Conservation (phyloP, 1,140 invertebrate genomes). For the Acyrthosiphon pisum region DNA sequence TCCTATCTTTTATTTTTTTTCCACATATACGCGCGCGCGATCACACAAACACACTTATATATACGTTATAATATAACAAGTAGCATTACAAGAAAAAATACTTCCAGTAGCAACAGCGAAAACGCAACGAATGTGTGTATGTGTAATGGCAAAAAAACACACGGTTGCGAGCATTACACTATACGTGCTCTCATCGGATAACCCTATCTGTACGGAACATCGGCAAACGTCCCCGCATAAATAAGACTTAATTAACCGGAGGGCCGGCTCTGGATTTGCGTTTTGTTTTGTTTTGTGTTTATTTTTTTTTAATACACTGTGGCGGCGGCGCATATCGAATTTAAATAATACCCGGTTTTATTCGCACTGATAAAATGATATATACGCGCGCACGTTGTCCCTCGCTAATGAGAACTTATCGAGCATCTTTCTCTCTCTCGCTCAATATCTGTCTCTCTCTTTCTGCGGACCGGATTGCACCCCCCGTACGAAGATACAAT, state of each 20-base stretch:
- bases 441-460: neutral
- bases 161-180: neutral
- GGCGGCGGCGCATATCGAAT: conserved; percentile 41
- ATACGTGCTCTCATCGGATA: conserved; percentile 40
- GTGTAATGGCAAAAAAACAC: conserved; percentile 52
- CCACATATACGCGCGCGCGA: neutral
- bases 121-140: neutral
- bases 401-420: conserved; percentile 56
- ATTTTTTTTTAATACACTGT: neutral
- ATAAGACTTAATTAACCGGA: conserved; percentile 57
- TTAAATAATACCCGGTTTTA: conserved; percentile 56
- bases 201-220: conserved; percentile 53
- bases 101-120: conserved; percentile 42
- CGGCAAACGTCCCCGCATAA: conserved; percentile 56
- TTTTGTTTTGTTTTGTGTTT: conserved; percentile 1
- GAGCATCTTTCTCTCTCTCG: neutral
- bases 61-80: conserved; percentile 50
- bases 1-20: conserved; percentile 22
- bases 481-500: neutral
- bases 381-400: conserved; percentile 44
- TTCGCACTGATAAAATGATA: conserved; percentile 55
- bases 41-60: neutral
- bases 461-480: neutral
- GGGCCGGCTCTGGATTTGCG: neutral
- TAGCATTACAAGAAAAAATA: conserved; percentile 50